A percentile compares a stretch with the other conserved stretches of the same genome.
phyloP scores from a whole-genome alignment of 2,888 invertebrate genomes.

The Julus scandinavius region DNA sequence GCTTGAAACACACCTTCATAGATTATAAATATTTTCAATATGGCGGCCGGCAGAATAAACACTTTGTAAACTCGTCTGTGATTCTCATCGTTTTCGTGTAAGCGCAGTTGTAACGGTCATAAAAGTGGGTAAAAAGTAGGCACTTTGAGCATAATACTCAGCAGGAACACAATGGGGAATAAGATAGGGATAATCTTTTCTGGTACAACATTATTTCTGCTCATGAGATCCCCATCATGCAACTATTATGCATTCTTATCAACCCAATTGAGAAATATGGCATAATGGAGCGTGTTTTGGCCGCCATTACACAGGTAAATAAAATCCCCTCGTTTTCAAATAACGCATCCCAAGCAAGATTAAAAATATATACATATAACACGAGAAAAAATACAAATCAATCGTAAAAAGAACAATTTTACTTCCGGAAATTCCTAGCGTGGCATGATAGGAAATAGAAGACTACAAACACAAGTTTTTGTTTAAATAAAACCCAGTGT shows the following conservation, averaged over 20 bases:
- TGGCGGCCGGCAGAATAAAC: too few relatives aligned
- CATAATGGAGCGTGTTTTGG: not conserved
- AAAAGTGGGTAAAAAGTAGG: not conserved
- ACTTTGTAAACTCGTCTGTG: not conserved
- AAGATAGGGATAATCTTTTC: conserved; percentile 11
- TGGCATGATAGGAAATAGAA: not conserved
- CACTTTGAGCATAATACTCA: not conserved
- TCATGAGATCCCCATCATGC: not conserved
- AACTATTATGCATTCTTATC: not conserved
- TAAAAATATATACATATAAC: not conserved
- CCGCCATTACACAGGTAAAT: not conserved
- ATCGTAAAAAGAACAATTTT: not conserved
- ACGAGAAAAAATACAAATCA: too few relatives aligned
- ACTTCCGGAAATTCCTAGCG: not conserved
- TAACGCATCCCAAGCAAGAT: not conserved
- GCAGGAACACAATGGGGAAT: not conserved
- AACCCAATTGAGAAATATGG: not conserved
- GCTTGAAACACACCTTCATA: too few relatives aligned
- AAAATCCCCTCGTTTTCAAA: not conserved
- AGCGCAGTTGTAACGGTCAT: not conserved
- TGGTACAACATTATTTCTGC: conserved; percentile 18
- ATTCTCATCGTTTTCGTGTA: not conserved
- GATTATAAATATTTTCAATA: not conserved
- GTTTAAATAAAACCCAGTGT: too few relatives aligned
- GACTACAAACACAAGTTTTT: too few relatives aligned